Evolutionary conservation across 2,113 vertebrate genomes (phyloP), one percentile per base, ranked within the genome.

Genomic region (Spermophilus dauricus): DNA sequence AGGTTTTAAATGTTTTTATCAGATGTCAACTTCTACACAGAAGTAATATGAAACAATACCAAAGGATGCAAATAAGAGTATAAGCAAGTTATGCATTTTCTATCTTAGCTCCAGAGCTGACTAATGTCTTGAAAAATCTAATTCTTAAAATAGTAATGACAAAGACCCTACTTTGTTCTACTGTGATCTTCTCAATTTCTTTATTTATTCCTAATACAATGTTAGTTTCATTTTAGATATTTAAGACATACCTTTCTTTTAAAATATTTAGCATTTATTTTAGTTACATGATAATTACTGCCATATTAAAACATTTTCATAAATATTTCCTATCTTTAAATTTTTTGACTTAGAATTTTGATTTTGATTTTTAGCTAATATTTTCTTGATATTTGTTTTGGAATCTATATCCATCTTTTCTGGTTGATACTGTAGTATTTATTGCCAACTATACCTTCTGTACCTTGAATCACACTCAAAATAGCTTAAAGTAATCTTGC

Each of bases 391-490:
- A 92, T 89, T 1, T 86, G 22, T 73, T 92, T 67, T 76, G 14
- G 24, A 96, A 81, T 90, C 4, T 34, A 63, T 84, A 77, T 48
- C 63, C 75, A 65, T 88, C 37, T 77, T 96, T 86, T 73, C 30
- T 91, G 22, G 6, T 81, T 91, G 32, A 39, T 13, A n/a, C 8
- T 61, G 67, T 94, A 42, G 2, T 48, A 86, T 97, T 91, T 77
- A 91, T 91, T 83, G 37, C 6, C 48, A 94, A 82, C 61, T 83
- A 83, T 92, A 61, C 8, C 72, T 89, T 86, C 89, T 90, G 8
- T 96, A 85, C 51, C 17, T 94, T 92, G 58, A 95, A 77, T 86
- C 37, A 95, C 0, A 77, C 72, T 94, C 73, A 94, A 83, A 95
- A 75, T 75, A 82, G 48, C 76, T 75, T 48, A 24, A 18, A 89